Evolutionary conservation across 2,797 vertebrate genomes (phyloP), one percentile per base, ranked within the genome.

Genomic region (Typhlichthys eigenmanni): DNA sequence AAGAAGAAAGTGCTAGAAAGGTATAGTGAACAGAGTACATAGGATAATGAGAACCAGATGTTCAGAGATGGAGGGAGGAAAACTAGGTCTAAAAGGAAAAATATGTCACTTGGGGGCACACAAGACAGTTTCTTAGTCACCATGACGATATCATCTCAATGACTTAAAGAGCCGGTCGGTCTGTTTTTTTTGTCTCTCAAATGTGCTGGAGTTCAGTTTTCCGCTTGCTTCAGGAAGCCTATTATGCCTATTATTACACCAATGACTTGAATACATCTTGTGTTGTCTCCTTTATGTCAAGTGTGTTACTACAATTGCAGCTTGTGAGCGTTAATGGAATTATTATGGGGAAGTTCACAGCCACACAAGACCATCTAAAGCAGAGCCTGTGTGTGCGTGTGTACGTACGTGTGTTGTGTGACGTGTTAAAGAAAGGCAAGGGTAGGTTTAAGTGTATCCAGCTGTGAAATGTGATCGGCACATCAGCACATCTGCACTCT

Each of bases 401-500:
- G 55, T 68, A 51, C 46, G 48, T 45, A 29, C 24, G 55, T 61
- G 58, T 59, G 60, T 49, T 49, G 55, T n/a, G 54, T 55, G 59
- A 32, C 46, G 53, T 29, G 58, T 24, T 63, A 47, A 59, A 69
- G 71, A 64, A 29, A 29, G 71, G 60, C 60, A 70, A 71, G 68
- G 62, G 59, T 55, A 72, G 47, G 59, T 64, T 68, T 87, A 87
- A 92, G 74, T 87, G 75, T 75, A 73, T 80, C 85, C 89, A 91
- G 87, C 89, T 92, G 91, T 90, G 89, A 84, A 87, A 89, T 70
- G 69, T 77, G 83, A 89, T 85, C 79, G 29, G 81, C 78, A 88
- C 89, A 89, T 85, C 79, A 29, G 81, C 78, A 88, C 89, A 91
- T 90, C 88, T 91, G 92, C 89, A 86, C 85, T 76, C 74, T 75